phyloP scores from a whole-genome alignment of 2,797 vertebrate species.

The Micromesistius poutassou region DNA sequence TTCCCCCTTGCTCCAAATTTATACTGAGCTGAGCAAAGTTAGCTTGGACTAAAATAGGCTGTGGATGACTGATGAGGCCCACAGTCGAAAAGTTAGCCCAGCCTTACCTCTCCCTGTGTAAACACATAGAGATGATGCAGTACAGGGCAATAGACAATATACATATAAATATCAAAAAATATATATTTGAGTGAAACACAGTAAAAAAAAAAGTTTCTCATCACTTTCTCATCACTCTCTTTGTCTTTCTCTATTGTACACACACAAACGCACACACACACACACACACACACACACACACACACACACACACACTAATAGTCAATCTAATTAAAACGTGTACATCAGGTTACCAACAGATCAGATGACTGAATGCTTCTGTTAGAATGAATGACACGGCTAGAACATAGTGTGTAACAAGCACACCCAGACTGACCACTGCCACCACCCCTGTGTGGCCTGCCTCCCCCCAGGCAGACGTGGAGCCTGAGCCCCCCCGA shows the following conservation, averaged over 20 bases:
- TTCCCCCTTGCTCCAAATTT: slow-evolving; percentile 44
- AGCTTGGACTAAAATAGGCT: slow-evolving; percentile 41
- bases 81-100: slow-evolving; percentile 16
- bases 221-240: background rate
- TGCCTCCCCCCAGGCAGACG: slow-evolving; percentile 77
- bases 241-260: background rate
- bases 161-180: background rate
- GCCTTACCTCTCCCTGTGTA: background rate
- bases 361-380: background rate
- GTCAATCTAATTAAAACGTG: background rate
- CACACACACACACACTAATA: background rate
- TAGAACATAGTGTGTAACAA: background rate
- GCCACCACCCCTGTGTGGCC: slow-evolving; percentile 8
- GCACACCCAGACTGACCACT: background rate
- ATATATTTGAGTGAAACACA: background rate
- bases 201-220: background rate
- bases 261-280: background rate
- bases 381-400: background rate
- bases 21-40: slow-evolving; percentile 38
- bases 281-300: slow-evolving; percentile 2
- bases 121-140: background rate
- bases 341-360: background rate
- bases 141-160: background rate
- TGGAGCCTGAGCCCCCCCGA: slow-evolving; percentile 88
- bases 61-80: slow-evolving; percentile 54